These are phyloP conservation scores for Mirza zaza DNA, from an alignment of 2,113 vertebrate genomes.

Conservation along the genomic window DNA sequence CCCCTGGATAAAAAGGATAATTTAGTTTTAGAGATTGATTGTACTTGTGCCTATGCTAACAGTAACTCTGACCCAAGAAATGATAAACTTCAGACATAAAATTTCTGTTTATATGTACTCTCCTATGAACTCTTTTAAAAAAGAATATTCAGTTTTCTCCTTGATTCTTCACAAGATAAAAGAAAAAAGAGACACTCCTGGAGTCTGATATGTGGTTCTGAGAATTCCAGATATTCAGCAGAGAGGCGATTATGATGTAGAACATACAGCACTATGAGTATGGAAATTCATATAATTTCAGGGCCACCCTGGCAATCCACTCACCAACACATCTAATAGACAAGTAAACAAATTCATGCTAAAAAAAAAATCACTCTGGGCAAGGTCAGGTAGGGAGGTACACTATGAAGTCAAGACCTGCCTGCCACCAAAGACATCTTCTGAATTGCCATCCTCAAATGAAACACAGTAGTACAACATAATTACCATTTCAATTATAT, in stretches of 20 bases:
- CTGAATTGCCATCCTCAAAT: conserved; percentile 59
- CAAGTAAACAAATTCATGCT: not conserved
- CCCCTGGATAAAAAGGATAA: not conserved
- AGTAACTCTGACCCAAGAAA: not conserved
- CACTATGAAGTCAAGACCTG: not conserved
- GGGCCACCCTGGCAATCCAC: conserved; percentile 57
- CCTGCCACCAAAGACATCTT: conserved; percentile 64
- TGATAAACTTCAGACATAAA: not conserved
- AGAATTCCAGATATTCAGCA: conserved; percentile 57
- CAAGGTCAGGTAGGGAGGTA: conserved; percentile 26
- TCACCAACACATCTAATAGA: not conserved
- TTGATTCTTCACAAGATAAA: not conserved
- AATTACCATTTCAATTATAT: conserved; percentile 78
- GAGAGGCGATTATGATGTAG: not conserved
- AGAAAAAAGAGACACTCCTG: not conserved
- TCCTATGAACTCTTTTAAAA: not conserved
- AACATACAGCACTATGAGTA: conserved; percentile 48
- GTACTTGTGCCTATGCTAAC: too few relatives aligned
- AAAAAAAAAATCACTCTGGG: not conserved
- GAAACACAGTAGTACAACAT: conserved; percentile 63
- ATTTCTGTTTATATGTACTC: not conserved
- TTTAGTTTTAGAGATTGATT: not conserved
- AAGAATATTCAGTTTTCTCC: not conserved
- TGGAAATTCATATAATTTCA: conserved; percentile 58
- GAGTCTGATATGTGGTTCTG: not conserved